Conservation (phyloP, 2,888 invertebrate genomes). For the Blastobasis lacticolella region DNA sequence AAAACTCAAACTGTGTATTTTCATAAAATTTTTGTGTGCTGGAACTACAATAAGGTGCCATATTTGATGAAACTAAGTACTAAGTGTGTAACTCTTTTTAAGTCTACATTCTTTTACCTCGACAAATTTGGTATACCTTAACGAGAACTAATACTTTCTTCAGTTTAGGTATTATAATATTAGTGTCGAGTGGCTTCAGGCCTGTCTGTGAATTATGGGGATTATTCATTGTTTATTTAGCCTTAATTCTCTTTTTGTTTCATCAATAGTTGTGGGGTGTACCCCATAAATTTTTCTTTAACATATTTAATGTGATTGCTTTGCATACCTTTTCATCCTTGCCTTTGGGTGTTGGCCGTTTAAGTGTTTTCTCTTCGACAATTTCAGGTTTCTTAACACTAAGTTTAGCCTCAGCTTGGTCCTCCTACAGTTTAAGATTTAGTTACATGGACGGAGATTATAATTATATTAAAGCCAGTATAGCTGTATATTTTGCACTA, state of each 20-base stretch:
- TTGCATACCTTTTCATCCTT: constrained; percentile 44
- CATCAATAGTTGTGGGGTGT: no score
- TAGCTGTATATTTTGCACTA: constrained; percentile 11
- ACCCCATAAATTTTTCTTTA: no score
- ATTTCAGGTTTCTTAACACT: constrained; percentile 65
- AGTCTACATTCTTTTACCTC: constrained; percentile 15
- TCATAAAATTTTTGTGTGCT: no score
- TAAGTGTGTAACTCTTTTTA: no score
- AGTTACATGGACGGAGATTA: not conserved
- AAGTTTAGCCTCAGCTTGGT: constrained; percentile 61
- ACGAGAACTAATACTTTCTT: constrained; percentile 46
- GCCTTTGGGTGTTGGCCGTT: constrained; percentile 53
- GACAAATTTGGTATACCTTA: constrained; percentile 37
- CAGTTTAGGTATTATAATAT: constrained; percentile 32
- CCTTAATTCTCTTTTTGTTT: not conserved
- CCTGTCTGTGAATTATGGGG: constrained; percentile 42
- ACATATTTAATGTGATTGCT: no score
- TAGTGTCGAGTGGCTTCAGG: constrained; percentile 31
- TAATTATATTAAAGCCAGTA: not conserved
- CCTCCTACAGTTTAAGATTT: constrained; percentile 39
- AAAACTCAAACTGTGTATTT: no score
- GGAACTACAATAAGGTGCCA: no score
- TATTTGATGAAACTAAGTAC: no score
- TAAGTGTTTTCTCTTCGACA: constrained; percentile 60
- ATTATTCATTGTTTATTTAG: constrained; percentile 1